phyloP scores from a whole-genome alignment of 2,797 vertebrate species.

The Toxotes lorentzi region DNA sequence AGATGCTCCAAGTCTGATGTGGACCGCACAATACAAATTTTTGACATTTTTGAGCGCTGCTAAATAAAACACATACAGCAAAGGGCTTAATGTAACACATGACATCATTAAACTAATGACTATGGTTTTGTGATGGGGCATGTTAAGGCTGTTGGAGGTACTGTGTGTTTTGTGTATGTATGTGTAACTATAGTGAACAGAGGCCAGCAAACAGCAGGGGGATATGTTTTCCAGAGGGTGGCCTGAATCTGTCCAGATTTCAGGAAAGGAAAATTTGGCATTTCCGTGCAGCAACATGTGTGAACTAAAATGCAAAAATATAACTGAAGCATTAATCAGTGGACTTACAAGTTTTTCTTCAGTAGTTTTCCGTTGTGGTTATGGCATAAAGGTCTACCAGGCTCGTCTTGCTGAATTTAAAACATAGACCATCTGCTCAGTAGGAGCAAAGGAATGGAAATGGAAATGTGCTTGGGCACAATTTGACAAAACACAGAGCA shows the following conservation, averaged over 20 bases:
- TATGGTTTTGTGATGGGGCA: conserved; percentile 45
- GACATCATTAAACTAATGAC: conserved; percentile 59
- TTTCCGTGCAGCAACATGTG: conserved; percentile 41
- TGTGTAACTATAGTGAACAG: conserved; percentile 36
- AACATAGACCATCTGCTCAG: conserved; percentile 38
- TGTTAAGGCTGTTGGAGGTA: conserved; percentile 29
- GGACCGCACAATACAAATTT: conserved; percentile 37
- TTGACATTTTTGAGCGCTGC: conserved; percentile 14
- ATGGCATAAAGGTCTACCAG: conserved; percentile 17
- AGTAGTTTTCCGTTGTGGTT: conserved; percentile 65
- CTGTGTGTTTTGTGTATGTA: conserved; percentile 34
- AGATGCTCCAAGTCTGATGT: conserved; percentile 44
- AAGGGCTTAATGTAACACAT: conserved; percentile 46
- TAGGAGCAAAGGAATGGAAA: conserved; percentile 56
- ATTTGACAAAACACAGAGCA: conserved; percentile 59
- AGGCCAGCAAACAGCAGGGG: conserved; percentile 37
- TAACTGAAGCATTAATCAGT: conserved; percentile 44
- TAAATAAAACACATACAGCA: conserved; percentile 47
- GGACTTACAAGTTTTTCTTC: conserved; percentile 10
- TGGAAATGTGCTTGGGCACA: conserved; percentile 55
- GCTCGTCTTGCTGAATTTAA: conserved; percentile 25
- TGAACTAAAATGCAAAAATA: conserved; percentile 46
- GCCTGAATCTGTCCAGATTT: conserved; percentile 36
- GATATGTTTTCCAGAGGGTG: conserved; percentile 41
- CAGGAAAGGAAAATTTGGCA: conserved; percentile 21